Conservation (phyloP, 35 echinoderm and acorn worm genomes). For the Lytechinus variegatus region DNA sequence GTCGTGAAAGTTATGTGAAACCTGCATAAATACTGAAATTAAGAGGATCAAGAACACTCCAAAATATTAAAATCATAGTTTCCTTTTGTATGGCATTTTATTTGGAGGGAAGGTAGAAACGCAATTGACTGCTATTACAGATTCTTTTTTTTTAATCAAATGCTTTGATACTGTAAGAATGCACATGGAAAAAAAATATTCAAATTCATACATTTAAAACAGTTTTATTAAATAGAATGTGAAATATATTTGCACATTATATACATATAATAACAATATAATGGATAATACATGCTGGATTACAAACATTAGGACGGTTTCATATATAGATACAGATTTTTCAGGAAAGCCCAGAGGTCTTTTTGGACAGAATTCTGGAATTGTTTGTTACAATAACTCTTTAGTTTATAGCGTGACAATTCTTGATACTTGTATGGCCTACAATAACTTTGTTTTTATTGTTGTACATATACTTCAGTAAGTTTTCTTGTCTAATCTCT, state of each 20-base stretch:
- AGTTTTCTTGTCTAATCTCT: neutral
- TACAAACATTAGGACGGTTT: neutral
- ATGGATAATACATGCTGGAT: too few species aligned
- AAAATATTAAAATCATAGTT: too few species aligned
- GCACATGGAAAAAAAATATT: neutral
- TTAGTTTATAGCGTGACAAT: neutral
- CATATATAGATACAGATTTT: neutral
- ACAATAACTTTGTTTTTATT: neutral
- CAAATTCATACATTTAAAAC: neutral
- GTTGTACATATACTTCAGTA: neutral
- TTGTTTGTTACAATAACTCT: neutral
- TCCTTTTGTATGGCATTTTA: too few species aligned
- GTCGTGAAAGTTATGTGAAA: neutral
- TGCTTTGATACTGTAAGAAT: neutral
- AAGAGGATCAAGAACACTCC: too few species aligned
- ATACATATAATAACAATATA: neutral
- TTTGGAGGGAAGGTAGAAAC: too few species aligned
- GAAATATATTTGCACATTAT: neutral
- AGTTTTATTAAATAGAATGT: slow-evolving; percentile 11
- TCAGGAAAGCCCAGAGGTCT: neutral
- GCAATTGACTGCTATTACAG: too few species aligned
- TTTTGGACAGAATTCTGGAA: neutral
- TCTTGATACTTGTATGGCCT: neutral
- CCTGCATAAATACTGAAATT: too few species aligned
- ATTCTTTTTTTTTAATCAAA: neutral